These are phyloP conservation scores for Orbicella faveolata DNA, from an alignment of 64 coral and sea anemone genomes.

Conservation along the genomic window DNA sequence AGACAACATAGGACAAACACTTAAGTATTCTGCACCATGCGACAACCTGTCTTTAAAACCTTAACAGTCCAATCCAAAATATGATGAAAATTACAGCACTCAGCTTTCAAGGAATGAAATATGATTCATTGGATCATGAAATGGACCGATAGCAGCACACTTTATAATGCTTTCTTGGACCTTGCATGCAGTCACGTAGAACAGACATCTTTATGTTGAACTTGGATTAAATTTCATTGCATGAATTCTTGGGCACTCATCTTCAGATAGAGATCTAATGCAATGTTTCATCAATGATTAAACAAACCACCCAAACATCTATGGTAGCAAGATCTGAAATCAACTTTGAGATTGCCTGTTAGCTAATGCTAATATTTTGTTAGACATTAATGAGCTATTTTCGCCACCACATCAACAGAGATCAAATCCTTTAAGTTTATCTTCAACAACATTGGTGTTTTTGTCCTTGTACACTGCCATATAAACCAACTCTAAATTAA, in stretches of 20 bases:
- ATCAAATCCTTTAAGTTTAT: not conserved
- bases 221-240: too few species aligned
- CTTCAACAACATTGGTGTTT: not conserved
- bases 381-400: not conserved
- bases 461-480: not conserved
- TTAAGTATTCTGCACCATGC: too few species aligned
- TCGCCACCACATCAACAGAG: not conserved
- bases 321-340: not conserved
- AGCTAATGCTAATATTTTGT: not conserved
- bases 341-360: not conserved
- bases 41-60: too few species aligned
- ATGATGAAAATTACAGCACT: too few species aligned
- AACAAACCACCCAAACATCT: not conserved
- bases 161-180: too few species aligned
- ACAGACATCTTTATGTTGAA: too few species aligned
- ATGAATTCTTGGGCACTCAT: too few species aligned
- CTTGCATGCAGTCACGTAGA: too few species aligned
- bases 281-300: not conserved
- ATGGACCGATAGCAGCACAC: too few species aligned
- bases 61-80: too few species aligned
- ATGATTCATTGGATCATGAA: not conserved
- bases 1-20: too few species aligned
- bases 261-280: not conserved
- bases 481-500: not conserved
- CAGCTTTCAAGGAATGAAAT: not conserved